Percentiles rank a stretch among this genome's conserved stretches.
These are phyloP conservation scores for Poecilobothrus nobilitatus DNA, from an alignment of 2,888 invertebrate genomes.

Conservation along the genomic window DNA sequence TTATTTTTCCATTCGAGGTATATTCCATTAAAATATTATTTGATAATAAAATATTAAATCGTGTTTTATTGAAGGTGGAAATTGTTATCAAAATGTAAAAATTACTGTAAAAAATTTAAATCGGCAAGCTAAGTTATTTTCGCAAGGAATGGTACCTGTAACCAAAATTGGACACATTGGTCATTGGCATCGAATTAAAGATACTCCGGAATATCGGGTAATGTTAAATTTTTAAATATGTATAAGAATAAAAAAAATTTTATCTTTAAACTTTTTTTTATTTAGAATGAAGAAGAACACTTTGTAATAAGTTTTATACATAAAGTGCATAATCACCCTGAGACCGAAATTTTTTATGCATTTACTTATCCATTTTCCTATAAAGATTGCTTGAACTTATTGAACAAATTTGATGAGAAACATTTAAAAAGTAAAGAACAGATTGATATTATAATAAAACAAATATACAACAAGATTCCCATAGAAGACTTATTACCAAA, in stretches of 20 bases:
- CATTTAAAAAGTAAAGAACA: constrained; percentile 21
- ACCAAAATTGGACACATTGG: constrained; percentile 65
- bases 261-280: not conserved
- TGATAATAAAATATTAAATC: not conserved
- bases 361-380: constrained; percentile 89
- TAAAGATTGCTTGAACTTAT: constrained; percentile 65
- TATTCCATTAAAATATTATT: constrained; percentile 10
- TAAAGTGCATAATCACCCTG: constrained; percentile 58
- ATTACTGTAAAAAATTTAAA: constrained; percentile 82
- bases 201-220: constrained; percentile 69
- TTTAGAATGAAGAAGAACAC: constrained; percentile 56
- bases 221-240: not conserved
- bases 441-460: constrained; percentile 19
- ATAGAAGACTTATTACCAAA: not conserved
- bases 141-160: constrained; percentile 84
- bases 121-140: constrained; percentile 82
- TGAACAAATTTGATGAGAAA: constrained; percentile 57
- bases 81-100: constrained; percentile 54
- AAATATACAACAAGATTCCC: not conserved
- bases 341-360: constrained; percentile 73
- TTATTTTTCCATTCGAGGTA: constrained; percentile 69
- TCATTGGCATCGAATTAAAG: constrained; percentile 76
- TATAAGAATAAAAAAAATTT: no score
- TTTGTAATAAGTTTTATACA: constrained; percentile 69
- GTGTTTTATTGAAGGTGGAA: constrained; percentile 37